Percentiles rank a stretch among this genome's conserved stretches.
These are phyloP conservation scores for Notodonta dromedarius DNA, from an alignment of 2,888 invertebrate species.

Conservation along the genomic window DNA sequence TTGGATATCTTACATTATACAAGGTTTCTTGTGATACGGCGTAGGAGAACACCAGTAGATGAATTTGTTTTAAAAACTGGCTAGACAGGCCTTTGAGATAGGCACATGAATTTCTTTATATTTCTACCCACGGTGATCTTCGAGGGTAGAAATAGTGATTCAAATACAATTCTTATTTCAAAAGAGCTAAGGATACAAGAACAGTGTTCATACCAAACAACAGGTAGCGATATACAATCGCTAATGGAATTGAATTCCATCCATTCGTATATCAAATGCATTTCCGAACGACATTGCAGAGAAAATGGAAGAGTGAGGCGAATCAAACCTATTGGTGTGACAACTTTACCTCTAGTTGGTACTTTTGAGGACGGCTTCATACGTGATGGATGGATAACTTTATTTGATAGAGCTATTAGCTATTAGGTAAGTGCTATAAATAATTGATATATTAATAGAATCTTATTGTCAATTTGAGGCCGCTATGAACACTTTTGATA, in stretches of 20 bases:
- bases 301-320: background rate
- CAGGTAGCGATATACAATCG: slow-evolving; percentile 12
- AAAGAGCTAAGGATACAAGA: background rate
- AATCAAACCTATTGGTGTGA: background rate
- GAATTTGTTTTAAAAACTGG: no score
- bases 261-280: background rate
- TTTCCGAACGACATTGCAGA: background rate
- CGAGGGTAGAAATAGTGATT: no score
- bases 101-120: no score
- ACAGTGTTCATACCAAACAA: slow-evolving; percentile 9
- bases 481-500: no score
- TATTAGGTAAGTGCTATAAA: background rate
- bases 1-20: no score
- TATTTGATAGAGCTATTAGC: background rate
- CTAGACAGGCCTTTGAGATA: no score
- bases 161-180: background rate
- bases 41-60: no score
- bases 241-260: slow-evolving; percentile 4
- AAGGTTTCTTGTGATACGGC: no score
- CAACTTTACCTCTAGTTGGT: background rate
- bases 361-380: background rate
- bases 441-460: no score
- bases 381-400: background rate
- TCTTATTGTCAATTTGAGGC: no score
- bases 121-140: no score